A percentile compares a stretch with the other conserved stretches of the same genome.
phyloP scores from a whole-genome alignment of 2,888 invertebrate genomes.

The Helobdella robusta region DNA sequence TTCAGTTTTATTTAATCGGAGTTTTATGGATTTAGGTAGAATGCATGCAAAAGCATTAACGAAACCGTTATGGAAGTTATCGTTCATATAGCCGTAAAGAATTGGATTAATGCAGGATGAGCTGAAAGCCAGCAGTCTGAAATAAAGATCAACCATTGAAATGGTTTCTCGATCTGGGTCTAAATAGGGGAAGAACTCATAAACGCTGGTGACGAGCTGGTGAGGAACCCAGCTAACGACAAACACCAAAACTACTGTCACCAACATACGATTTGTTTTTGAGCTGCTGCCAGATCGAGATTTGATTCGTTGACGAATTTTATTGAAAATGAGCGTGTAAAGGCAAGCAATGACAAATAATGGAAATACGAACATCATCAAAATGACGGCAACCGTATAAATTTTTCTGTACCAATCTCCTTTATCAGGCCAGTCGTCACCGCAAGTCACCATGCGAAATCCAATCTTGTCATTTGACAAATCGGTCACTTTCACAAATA shows the following conservation, averaged over 20 bases:
- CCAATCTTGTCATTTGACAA: conserved; percentile 37
- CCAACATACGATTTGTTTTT: conserved; percentile 44
- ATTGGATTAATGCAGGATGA: conserved; percentile 48
- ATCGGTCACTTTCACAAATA: conserved; percentile 52
- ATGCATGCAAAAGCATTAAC: conserved; percentile 14
- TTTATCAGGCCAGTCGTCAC: conserved; percentile 40
- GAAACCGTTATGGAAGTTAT: conserved; percentile 38
- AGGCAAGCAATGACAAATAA: conserved; percentile 41
- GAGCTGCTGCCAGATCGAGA: conserved; percentile 33
- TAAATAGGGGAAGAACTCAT: conserved; percentile 42
- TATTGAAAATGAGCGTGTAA: conserved; percentile 42
- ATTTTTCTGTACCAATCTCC: conserved; percentile 35
- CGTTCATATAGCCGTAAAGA: conserved; percentile 48
- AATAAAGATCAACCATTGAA: conserved; percentile 41
- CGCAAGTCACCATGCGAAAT: conserved; percentile 38
- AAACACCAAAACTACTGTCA: conserved; percentile 44
- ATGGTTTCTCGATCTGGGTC: no score
- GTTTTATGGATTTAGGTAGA: background rate
- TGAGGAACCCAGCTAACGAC: conserved; percentile 46
- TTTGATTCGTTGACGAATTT: conserved; percentile 40
- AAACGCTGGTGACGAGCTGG: conserved; percentile 41
- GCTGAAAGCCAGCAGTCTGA: conserved; percentile 46
- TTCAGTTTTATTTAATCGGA: no score
- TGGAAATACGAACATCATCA: conserved; percentile 44
- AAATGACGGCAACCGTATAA: conserved; percentile 41